Evolutionary conservation across 30 jellyfish, hydroid and myxozoan species (phyloP), one percentile per base, ranked within the genome.

Genomic region (Aurelia aurita complex sp. Pacific): DNA sequence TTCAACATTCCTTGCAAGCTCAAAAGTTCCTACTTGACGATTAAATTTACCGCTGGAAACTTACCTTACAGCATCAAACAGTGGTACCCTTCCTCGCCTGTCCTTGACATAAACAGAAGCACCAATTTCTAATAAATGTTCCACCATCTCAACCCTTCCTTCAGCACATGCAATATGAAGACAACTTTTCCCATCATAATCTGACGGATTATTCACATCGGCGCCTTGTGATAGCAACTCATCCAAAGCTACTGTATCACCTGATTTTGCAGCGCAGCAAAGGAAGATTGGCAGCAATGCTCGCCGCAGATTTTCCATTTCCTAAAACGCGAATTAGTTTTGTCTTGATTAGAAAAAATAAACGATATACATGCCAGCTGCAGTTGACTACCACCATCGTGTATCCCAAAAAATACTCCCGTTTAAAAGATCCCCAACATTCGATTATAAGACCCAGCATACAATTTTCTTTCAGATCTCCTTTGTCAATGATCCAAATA

Each of bases 251-350:
- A 74, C 65, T 2, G 79, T 74, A 78, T 94, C 99, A 46, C 99
- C 99, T 16, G 99, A 85, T 36, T 94, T 94, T 38, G 99, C 99
- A 35, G 99, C 99, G 86, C 99, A 94, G 63, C 98, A 89, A 64
- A 94, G 91, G 67, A 94, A 81, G 38, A 94, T 66, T 9, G 99
- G 99, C 4, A 88, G 96, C 55, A 94, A 83, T n/a, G 99, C 94
- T n/a, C 97, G 91, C 13, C 97, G 76, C 46, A 94, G 96, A 23
- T 73, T 83, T 54, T 84, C 87, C 99, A 94, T 94, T 81, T 94
- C 99, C 99, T 94, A 36, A 51, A 62, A 38, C 66, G 71, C 40
- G 42, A 70, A 29, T 46, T 9, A 40, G 52, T 40, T 2, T 40
- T 3, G 52, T 40, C 6, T 40, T 40, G 52, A 40, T 40, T 1